Evolutionary conservation across 2,113 vertebrate species (phyloP).

Genomic region (Erythrocercus mccallii): DNA sequence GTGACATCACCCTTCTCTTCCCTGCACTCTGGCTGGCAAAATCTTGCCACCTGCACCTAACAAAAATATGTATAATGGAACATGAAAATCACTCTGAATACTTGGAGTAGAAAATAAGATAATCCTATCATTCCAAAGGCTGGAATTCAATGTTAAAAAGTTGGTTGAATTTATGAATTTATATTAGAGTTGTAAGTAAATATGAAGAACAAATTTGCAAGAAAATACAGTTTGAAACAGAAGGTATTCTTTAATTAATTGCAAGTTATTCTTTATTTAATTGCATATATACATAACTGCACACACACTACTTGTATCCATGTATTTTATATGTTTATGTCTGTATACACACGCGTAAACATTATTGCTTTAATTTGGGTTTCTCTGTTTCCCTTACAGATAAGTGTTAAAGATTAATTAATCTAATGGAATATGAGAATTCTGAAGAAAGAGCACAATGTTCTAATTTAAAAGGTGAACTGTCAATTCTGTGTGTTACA

Average conservation of each 20-base stretch:
- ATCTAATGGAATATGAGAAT: neutral
- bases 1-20: neutral
- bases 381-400: neutral
- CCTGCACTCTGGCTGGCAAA: neutral
- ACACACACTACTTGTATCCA: neutral
- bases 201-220: neutral
- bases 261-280: neutral
- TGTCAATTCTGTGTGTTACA: neutral
- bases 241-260: neutral
- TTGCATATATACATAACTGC: neutral
- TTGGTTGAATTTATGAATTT: neutral
- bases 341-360: neutral
- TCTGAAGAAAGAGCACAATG: neutral
- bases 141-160: neutral
- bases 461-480: neutral
- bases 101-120: neutral
- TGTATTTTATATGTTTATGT: neutral
- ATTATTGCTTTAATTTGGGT: neutral
- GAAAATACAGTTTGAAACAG: neutral
- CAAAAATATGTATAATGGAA: neutral
- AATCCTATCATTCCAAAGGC: neutral
- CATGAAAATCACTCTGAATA: neutral
- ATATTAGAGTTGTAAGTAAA: neutral
- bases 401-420: neutral
- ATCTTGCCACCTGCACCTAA: neutral